Conservation (phyloP, 1,140 invertebrate species). For the Polyergus mexicanus region DNA sequence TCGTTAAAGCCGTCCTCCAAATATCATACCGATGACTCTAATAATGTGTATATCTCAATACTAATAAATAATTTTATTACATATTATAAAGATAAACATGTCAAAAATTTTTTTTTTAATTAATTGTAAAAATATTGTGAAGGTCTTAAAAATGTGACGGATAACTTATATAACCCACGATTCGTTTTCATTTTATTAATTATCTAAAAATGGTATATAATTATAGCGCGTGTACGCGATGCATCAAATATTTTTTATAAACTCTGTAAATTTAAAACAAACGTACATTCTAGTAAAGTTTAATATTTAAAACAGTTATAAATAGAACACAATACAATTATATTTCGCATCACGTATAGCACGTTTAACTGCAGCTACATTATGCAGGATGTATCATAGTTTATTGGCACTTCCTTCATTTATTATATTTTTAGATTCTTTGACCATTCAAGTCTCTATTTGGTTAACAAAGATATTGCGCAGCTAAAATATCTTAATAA, state of each 20-base stretch:
- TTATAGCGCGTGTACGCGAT: background rate
- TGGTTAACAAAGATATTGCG: background rate
- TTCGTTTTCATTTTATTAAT: constrained; percentile 9
- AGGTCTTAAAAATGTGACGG: background rate
- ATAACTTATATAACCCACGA: background rate
- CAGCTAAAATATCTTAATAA: background rate
- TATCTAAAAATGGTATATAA: background rate
- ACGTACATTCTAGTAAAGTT: background rate
- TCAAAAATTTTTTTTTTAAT: background rate
- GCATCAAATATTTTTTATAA: background rate
- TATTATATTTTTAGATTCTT: background rate
- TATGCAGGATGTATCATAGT: background rate
- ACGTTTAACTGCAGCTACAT: background rate
- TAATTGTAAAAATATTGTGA: background rate
- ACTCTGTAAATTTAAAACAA: background rate
- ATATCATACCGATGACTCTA: background rate
- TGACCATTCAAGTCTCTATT: background rate
- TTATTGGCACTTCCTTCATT: background rate
- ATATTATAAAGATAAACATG: background rate
- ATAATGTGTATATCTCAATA: background rate
- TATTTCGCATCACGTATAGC: background rate
- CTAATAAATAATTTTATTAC: background rate
- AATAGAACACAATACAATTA: background rate
- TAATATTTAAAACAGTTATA: background rate
- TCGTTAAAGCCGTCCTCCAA: background rate